phyloP scores from a whole-genome alignment of 1,140 invertebrate species.

The Anoplophora glabripennis region DNA sequence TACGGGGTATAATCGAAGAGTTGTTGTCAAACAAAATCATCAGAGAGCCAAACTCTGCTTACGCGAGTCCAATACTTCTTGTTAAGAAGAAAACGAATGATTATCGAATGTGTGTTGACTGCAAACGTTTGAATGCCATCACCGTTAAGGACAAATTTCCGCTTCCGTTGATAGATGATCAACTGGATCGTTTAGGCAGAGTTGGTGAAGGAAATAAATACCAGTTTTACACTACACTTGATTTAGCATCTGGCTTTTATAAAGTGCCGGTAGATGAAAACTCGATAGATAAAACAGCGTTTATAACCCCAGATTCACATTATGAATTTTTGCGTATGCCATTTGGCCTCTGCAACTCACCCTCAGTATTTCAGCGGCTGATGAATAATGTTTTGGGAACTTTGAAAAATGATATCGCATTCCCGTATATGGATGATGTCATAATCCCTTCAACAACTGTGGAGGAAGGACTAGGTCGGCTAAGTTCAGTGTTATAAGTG shows the following conservation, averaged over 20 bases:
- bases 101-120: constrained; percentile 45
- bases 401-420: no score
- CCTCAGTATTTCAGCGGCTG: no score
- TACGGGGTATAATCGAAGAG: no score
- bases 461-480: no score
- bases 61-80: constrained; percentile 42
- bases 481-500: no score
- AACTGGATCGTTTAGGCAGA: constrained; percentile 33
- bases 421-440: no score
- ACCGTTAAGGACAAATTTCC: constrained; percentile 32
- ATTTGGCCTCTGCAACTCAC: no score
- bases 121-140: constrained; percentile 21
- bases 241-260: constrained; percentile 33
- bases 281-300: constrained; percentile 39
- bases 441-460: no score
- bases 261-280: constrained; percentile 39
- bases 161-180: constrained; percentile 44
- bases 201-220: constrained; percentile 24
- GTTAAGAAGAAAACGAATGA: constrained; percentile 44
- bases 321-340: constrained; percentile 25
- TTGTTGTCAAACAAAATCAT: no score
- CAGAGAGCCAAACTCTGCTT: constrained; percentile 33
- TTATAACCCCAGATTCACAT: constrained; percentile 29
- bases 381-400: no score
- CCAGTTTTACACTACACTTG: constrained; percentile 38